These are phyloP conservation scores for Sebastes aleutianus DNA, from an alignment of 2,797 vertebrate genomes.

Conservation along the genomic window DNA sequence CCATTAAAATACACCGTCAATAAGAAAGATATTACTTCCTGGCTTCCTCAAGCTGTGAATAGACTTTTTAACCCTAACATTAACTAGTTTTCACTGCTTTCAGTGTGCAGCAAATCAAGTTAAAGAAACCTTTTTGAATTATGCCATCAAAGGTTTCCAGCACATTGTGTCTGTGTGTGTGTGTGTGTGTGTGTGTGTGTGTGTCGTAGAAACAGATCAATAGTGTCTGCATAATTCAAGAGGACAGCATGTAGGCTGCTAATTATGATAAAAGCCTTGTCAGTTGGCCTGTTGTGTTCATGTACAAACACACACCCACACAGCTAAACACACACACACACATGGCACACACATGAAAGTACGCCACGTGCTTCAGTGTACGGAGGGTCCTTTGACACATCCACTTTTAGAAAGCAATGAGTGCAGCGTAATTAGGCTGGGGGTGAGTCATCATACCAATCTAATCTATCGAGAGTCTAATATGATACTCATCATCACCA, in stretches of 20 bases:
- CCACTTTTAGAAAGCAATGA: slow-evolving; percentile 38
- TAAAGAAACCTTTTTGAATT: slow-evolving; percentile 2
- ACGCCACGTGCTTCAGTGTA: slow-evolving; percentile 15
- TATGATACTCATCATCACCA: slow-evolving; percentile 16
- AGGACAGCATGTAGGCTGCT: slow-evolving; percentile 71
- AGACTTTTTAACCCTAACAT: background rate
- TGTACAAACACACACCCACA: slow-evolving; percentile 34
- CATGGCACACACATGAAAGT: background rate
- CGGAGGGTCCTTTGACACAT: slow-evolving; percentile 25
- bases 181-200: slow-evolving; percentile 16
- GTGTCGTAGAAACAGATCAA: slow-evolving; percentile 61
- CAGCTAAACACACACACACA: background rate
- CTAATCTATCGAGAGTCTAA: slow-evolving; percentile 24
- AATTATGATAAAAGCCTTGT: slow-evolving; percentile 76
- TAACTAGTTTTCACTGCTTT: background rate
- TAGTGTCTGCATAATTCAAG: slow-evolving; percentile 83
- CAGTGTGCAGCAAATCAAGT: background rate
- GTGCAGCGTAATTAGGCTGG: slow-evolving; percentile 35
- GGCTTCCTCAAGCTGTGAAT: background rate
- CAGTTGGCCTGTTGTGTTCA: slow-evolving; percentile 69
- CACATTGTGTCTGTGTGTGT: slow-evolving; percentile 9
- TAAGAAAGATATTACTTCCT: background rate
- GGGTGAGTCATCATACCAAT: slow-evolving; percentile 48
- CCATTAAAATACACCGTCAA: background rate
- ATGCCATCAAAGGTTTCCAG: slow-evolving; percentile 31